Base-by-base conservation (phyloP, 2,113 vertebrate genomes). In the Nothobranchius kuhntae region DNA sequence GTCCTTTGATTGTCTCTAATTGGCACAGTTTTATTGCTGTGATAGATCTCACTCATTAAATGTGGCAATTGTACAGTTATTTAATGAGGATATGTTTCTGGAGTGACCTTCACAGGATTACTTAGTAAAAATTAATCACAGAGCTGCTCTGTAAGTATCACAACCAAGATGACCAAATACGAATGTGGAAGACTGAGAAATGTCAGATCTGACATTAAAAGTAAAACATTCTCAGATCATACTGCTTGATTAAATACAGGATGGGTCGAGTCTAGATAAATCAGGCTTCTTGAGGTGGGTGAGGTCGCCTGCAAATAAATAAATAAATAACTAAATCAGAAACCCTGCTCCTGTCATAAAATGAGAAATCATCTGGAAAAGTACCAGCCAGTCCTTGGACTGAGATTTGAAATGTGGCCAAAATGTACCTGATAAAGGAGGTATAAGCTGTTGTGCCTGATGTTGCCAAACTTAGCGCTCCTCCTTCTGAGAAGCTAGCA, bases 381-480 rank as follows among this genome's bases (percentile, higher is more conserved):
- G 30, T 50, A 64, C 52, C 75, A 9, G 13, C 21, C 64, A 7
- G 13, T 26, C 48, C 68, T 63, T 68, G 50, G n/a, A 4, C 48
- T 26, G 57, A 44, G 46, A 66, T 66, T 62, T 64, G 71, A 82
- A 73, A 61, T 61, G 0, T 42, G 40, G 55, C 54, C 81, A 72
- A 65, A 36, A 63, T 69, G 64, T 67, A 42, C 63, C 68, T 35
- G 38, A 80, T 65, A 66, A 79, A 81, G 38, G 62, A 69, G 36
- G 74, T 64, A 58, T 63, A 58, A 82, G 66, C 60, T 70, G 56
- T 61, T 21, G 80, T 62, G 75, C 70, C 61, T 71, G 69, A 78
- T 44, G 24, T 57, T 44, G 66, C 75, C 40, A 46, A 62, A 40
- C 50, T 35, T 21, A 52, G 24, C 38, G 24, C 63, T 63, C 44